Evolutionary conservation across 2,113 vertebrate species (phyloP).

Genomic region (Dromaius novaehollandiae): DNA sequence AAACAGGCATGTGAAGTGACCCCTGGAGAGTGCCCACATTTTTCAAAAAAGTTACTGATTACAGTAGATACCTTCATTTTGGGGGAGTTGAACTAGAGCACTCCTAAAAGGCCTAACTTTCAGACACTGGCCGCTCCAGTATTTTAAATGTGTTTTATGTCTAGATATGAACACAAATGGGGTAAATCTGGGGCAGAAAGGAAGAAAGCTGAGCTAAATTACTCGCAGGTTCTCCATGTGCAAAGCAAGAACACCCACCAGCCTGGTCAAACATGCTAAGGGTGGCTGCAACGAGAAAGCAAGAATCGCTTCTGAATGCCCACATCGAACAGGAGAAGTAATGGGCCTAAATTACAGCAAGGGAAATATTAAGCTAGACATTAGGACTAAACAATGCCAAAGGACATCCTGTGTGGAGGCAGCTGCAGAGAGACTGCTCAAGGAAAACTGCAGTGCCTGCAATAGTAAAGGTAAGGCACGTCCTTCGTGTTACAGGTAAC

Average conservation of each 20-base stretch:
- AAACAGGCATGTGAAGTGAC: background rate
- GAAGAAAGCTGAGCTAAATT: background rate
- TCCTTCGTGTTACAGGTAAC: background rate
- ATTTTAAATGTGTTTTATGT: background rate
- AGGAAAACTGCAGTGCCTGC: background rate
- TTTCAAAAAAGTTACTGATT: background rate
- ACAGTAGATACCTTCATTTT: background rate
- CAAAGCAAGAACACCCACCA: background rate
- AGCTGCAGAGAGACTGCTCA: background rate
- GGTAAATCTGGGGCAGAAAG: background rate
- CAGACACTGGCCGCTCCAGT: background rate
- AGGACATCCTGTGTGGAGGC: background rate
- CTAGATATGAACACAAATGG: background rate
- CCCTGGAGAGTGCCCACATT: background rate
- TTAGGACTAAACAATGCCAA: background rate
- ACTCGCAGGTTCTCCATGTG: background rate
- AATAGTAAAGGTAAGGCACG: background rate
- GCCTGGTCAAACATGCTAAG: background rate
- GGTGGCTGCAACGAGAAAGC: background rate
- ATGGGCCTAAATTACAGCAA: background rate
- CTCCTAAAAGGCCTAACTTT: rapidly evolving
- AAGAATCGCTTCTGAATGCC: background rate
- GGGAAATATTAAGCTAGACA: background rate
- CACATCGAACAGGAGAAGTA: background rate
- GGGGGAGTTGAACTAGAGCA: background rate